Percentiles rank a stretch among this genome's conserved stretches.
Evolutionary conservation across 1,140 invertebrate species (phyloP).

Genomic region (Heliothis subflexa): DNA sequence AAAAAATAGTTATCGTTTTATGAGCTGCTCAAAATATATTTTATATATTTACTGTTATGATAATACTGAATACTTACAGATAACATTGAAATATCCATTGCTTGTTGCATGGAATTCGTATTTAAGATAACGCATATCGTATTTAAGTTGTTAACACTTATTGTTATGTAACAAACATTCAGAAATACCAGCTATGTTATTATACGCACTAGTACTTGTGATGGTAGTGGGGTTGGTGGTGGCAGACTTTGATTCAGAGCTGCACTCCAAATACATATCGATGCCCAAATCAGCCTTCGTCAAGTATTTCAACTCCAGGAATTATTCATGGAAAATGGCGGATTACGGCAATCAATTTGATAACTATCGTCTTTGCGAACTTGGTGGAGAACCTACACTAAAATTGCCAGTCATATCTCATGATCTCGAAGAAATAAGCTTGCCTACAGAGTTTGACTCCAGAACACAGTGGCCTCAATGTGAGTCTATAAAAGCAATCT

Average conservation of each 20-base stretch:
- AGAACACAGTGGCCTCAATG: conserved; percentile 92
- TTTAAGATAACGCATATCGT: not conserved
- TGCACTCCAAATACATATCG: conserved; percentile 32
- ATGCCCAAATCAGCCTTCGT: conserved; percentile 39
- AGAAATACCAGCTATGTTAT: not conserved
- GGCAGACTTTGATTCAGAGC: conserved; percentile 32
- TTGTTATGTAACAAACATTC: not conserved
- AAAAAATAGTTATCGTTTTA: no score
- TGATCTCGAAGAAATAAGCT: conserved; percentile 84
- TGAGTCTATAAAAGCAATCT: conserved; percentile 90
- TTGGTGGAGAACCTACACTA: no score
- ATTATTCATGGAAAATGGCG: conserved; percentile 32
- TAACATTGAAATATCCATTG: no score
- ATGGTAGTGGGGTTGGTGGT: not conserved
- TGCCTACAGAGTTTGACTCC: conserved; percentile 89
- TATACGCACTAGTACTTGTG: not conserved
- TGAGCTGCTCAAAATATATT: no score
- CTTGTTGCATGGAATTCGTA: not conserved
- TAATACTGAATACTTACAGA: no score
- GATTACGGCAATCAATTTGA: not conserved
- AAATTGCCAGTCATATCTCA: no score
- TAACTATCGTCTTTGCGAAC: not conserved
- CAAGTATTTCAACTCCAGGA: conserved; percentile 44
- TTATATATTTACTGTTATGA: no score
- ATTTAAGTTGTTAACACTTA: not conserved